Percentiles rank a stretch among this genome's conserved stretches.
Conservation (phyloP, 2,797 vertebrate species). For the Pyrocephalus nanus region DNA sequence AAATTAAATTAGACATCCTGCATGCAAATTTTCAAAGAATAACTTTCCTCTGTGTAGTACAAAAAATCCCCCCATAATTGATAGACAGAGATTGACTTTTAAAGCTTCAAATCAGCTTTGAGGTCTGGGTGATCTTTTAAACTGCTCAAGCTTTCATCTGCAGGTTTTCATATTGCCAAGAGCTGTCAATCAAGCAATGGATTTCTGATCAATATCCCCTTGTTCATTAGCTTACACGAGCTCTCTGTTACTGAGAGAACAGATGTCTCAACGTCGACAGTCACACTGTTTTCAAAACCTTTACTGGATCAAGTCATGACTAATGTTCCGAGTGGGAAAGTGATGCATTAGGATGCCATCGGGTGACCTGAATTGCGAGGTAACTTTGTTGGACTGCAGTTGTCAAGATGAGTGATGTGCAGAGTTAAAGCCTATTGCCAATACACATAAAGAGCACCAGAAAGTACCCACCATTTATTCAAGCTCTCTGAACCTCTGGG, state of each 20-base stretch:
- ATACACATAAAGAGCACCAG: constrained; percentile 24
- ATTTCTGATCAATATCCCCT: constrained; percentile 73
- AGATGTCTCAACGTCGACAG: constrained; percentile 5
- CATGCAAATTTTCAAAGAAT: constrained; percentile 75
- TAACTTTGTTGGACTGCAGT: constrained; percentile 64
- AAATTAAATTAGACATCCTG: constrained; percentile 76
- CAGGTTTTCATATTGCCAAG: constrained; percentile 61
- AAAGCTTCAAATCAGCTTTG: constrained; percentile 74
- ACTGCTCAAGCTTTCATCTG: constrained; percentile 70
- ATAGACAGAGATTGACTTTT: constrained; percentile 75
- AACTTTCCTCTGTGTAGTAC: constrained; percentile 71
- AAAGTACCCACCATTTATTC: constrained; percentile 38
- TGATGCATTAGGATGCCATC: constrained; percentile 60
- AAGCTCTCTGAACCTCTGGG: constrained; percentile 47
- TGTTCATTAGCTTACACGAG: constrained; percentile 50
- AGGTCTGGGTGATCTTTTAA: constrained; percentile 74
- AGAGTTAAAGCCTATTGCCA: constrained; percentile 62
- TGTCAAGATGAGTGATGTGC: constrained; percentile 65
- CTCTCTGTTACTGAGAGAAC: constrained; percentile 32
- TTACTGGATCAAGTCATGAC: constrained; percentile 52
- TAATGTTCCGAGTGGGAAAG: constrained; percentile 54
- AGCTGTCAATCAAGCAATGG: constrained; percentile 57
- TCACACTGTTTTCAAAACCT: constrained; percentile 70
- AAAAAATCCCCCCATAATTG: constrained; percentile 66
- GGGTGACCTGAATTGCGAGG: constrained; percentile 49